Base-by-base conservation (phyloP, 1,140 invertebrate species). In the Holotrichia oblita region DNA sequence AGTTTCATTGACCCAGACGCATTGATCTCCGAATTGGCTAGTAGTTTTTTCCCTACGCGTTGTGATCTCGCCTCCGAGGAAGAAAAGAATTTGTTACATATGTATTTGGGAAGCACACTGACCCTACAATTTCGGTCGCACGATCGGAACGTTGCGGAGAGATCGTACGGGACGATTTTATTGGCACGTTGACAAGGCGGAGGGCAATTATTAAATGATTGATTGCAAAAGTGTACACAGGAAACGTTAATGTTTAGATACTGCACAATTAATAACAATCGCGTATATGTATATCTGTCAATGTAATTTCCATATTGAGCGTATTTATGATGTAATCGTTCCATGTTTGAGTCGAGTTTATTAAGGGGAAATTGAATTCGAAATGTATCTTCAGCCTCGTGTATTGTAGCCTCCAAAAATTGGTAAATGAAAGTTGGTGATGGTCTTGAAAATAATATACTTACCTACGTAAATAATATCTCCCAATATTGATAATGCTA, bases 1-100 rank as follows among this genome's bases (percentile, higher is more conserved):
- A 14, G 75, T 40, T 34, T 77, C 48, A 59, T 27, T 61, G 44
- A 59, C 75, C 48, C 75, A 77, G 75, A 77, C 75, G 59, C 55
- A 77, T 77, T 59, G 75, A 77, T 77, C 55, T 77, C 61, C 61
- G 20, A 69, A 69, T 69, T 22, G 27, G 61, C 27, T 69, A 69
- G 48, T 55, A 55, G 61, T 69, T 69, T 69, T 69, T 69, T 69
- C 2, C 61, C 4, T n/a, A 55, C 48, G 9, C 48, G 48, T n/a
- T 55, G 7, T 55, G 48, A 55, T 55, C 48, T 69, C 22, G 20
- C 27, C 9, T 9, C 20, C 61, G 61, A 69, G 27, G 24, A 69
- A 69, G 61, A 69, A 69, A 69, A 69, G 61, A 69, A 69, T 69
- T 69, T 69, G 61, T 69, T 69, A 69, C 61, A 69, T 69, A 69